Percentiles rank a stretch among this genome's conserved stretches.
These are phyloP conservation scores for Leuctra nigra DNA, from an alignment of 2,888 invertebrate genomes.

Conservation along the genomic window DNA sequence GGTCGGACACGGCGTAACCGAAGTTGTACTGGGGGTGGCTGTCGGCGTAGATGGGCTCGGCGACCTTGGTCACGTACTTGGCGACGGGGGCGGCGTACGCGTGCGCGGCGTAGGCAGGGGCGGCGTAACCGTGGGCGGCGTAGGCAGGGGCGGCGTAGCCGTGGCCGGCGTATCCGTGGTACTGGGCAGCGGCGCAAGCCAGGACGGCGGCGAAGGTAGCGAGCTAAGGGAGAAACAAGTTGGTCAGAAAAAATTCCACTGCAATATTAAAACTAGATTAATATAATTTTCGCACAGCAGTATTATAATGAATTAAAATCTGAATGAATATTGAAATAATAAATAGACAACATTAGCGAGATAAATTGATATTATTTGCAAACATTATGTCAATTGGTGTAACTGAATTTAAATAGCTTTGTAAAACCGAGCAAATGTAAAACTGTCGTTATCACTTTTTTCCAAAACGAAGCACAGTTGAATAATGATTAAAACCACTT, in stretches of 20 bases:
- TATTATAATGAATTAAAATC: no score
- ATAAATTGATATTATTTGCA: no score
- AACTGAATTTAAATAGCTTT: no score
- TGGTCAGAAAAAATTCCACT: neutral
- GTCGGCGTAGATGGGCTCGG: conserved; percentile 16
- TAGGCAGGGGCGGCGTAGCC: conserved; percentile 23
- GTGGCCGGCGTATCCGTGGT: conserved; percentile 18
- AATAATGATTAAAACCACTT: no score
- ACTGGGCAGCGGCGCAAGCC: conserved; percentile 26
- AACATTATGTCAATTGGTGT: no score
- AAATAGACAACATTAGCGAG: no score
- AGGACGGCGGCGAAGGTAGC: conserved; percentile 30
- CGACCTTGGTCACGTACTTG: conserved; percentile 3
- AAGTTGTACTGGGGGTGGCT: conserved; percentile 15
- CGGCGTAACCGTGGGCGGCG: conserved; percentile 23
- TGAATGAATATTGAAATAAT: no score
- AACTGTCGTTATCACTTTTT: no score
- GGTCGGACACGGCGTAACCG: conserved; percentile 34
- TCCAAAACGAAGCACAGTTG: no score
- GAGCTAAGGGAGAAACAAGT: conserved; percentile 21
- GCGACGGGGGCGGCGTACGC: conserved; percentile 6
- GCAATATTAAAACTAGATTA: no score
- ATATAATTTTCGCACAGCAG: no score
- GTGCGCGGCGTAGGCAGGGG: neutral
- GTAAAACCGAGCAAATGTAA: no score